Evolutionary conservation across 2,113 vertebrate species (phyloP), one percentile per base, ranked within the genome.

Genomic region (Sigmodon hispidus): DNA sequence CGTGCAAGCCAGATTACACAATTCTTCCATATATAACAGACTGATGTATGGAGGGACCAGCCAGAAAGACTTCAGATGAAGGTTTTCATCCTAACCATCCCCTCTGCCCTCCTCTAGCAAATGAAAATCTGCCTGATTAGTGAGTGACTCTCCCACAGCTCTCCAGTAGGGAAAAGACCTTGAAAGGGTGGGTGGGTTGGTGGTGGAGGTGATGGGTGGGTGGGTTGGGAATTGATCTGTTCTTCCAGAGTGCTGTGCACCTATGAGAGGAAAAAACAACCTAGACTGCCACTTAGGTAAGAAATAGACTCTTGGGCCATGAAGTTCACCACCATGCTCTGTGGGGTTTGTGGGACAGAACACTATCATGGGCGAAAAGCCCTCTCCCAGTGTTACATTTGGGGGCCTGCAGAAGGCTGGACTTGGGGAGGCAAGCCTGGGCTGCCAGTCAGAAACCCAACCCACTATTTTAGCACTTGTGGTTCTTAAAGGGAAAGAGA

Each of bases 391-490:
- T 90, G 93, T 95, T 97, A 97, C 92, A 83, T 96, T 87, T 94
- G 69, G 79, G 85, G 76, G 94, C 91, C 90, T 95, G 86, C 89
- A 87, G 73, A 95, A 96, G 96, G 96, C 29, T 52, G 55, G 26
- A 48, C 86, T 94, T 70, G 83, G 70, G 57, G 59, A 40, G 48
- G 77, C 90, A 87, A 97, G 86, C 87, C 70, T 34, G 87, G 90
- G 52, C 89, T 95, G 95, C 94, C 97, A 93, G 76, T 92, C 92
- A 96, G 96, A 88, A 97, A 97, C 96, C 90, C 94, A 97, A 95
- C 94, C 81, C 89, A 91, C 57, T 85, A 15, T 69, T 94, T 96
- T 83, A 97, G 93, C 59, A 87, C 91, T 92, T 92, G 90, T 90
- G 61, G 45, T 96, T 92, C 93, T 84, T 89, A 89, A 96, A 89